Conservation (phyloP, 2,888 invertebrate species). For the Orgyia antiqua region DNA sequence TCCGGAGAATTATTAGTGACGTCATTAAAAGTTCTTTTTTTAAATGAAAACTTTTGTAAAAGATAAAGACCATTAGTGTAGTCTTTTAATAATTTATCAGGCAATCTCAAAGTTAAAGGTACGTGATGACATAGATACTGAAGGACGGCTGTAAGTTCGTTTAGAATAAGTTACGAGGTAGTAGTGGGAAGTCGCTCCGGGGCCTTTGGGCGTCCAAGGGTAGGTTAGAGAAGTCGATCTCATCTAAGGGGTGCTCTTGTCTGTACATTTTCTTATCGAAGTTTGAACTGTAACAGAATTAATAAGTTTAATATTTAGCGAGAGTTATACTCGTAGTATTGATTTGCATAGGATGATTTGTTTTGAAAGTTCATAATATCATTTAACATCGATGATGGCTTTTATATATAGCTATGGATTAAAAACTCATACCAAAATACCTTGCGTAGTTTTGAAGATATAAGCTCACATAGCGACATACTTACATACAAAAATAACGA, state of each 20-base stretch:
- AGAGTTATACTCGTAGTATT: too few relatives aligned
- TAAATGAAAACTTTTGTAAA: constrained; percentile 13
- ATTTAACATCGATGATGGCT: too few relatives aligned
- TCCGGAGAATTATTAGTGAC: constrained; percentile 11
- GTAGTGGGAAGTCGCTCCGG: constrained; percentile 25
- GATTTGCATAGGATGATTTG: too few relatives aligned
- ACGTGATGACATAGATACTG: constrained; percentile 9
- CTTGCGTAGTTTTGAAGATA: too few relatives aligned
- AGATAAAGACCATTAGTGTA: constrained; percentile 17
- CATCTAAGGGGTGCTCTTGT: constrained; percentile 67
- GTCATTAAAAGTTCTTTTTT: constrained; percentile 20
- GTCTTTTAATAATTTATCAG: constrained; percentile 15
- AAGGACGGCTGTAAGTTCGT: constrained; percentile 13
- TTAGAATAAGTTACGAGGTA: constrained; percentile 22
- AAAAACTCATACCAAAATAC: too few relatives aligned
- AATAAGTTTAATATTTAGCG: neutral
- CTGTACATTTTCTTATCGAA: constrained; percentile 56
- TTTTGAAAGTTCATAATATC: too few relatives aligned
- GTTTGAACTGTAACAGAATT: constrained; percentile 31
- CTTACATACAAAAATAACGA: too few relatives aligned
- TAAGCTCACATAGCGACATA: too few relatives aligned
- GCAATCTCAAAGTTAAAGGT: constrained; percentile 14
- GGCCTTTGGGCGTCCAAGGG: constrained; percentile 65
- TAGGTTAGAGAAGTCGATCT: constrained; percentile 66
- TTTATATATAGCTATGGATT: too few relatives aligned